phyloP scores from a whole-genome alignment of 53 echinoderm and acorn worm genomes.

The Holothuria scabra region DNA sequence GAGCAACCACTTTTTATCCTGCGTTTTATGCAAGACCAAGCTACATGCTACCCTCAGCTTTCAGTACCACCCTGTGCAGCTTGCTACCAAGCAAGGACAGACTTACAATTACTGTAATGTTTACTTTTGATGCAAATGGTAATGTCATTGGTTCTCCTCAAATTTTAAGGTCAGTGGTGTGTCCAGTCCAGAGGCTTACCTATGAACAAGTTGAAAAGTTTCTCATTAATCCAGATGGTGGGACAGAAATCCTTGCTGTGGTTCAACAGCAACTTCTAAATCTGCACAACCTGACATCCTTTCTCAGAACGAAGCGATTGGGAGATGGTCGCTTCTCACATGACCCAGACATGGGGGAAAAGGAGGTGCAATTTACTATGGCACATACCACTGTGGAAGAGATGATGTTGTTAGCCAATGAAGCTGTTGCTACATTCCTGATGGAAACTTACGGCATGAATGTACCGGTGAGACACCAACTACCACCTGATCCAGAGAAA shows the following conservation, averaged over 20 bases:
- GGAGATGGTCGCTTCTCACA: conserved; percentile 50
- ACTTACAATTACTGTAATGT: conserved; percentile 68
- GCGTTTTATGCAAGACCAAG: conserved; percentile 63
- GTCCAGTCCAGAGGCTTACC: conserved; percentile 59
- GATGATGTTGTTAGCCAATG: conserved; percentile 83
- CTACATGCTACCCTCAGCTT: conserved; percentile 72
- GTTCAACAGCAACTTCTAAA: conserved; percentile 31
- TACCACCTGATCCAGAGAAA: conserved; percentile 58
- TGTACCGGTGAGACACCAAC: conserved; percentile 71
- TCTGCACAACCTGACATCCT: conserved; percentile 54
- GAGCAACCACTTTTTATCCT: conserved; percentile 80
- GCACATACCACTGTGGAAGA: conserved; percentile 75
- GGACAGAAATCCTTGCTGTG: not conserved
- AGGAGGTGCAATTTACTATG: not conserved
- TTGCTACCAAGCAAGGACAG: conserved; percentile 69
- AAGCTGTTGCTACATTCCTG: conserved; percentile 62
- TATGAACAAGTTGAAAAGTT: conserved; percentile 74
- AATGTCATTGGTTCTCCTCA: conserved; percentile 42
- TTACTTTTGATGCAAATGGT: conserved; percentile 63
- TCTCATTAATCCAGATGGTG: conserved; percentile 23
- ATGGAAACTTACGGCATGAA: conserved; percentile 47
- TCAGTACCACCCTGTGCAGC: conserved; percentile 85
- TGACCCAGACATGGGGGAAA: conserved; percentile 57
- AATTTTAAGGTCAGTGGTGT: conserved; percentile 63
- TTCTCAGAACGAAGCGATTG: conserved; percentile 50